Evolutionary conservation across 2,113 vertebrate genomes (phyloP), one percentile per base, ranked within the genome.

Genomic region (Hyperoodon ampullatus): DNA sequence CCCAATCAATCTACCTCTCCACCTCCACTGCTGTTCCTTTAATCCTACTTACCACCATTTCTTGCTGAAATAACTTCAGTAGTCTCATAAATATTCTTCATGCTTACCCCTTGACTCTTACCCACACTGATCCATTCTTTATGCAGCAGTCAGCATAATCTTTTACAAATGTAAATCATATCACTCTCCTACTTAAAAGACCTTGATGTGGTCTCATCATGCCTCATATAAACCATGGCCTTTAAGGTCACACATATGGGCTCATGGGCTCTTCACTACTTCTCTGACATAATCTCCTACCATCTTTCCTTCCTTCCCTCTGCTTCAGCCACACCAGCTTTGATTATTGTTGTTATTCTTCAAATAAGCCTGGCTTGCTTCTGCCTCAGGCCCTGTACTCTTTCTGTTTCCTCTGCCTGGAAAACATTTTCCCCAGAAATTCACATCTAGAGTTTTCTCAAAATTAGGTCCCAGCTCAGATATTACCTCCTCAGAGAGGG

Each of bases 391-490:
- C 42, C 65, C 47, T 88, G 90, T 93, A 24, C 1, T 16, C 9
- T 68, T 80, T 85, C 83, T 60, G 10, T 89, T 94, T 53, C 19
- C n/a, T 90, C 23, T 97, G 42, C 35, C 75, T 63, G 10, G 21
- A 19, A 94, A 70, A 28, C 1, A 74, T 19, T 72, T 88, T 55
- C 18, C 63, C 26, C 33, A 86, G 78, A 82, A 94, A 82, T 58
- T 83, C 44, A 87, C 3, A 53, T 65, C 66, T 71, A 74, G 42
- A 50, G 68, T 94, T 60, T 70, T 26, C 42, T 90, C 42, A 90
- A 82, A 96, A 88, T 88, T 65, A 88, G 33, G 21, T 91, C 30
- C 96, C 50, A 53, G 35, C 58, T 93, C 50, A 42, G 23, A 66
- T 84, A 77, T 74, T 39, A 60, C 65, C 15, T 96, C 50, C 15